phyloP scores from a whole-genome alignment of 2,888 invertebrate genomes.

The Gortyna flavago region DNA sequence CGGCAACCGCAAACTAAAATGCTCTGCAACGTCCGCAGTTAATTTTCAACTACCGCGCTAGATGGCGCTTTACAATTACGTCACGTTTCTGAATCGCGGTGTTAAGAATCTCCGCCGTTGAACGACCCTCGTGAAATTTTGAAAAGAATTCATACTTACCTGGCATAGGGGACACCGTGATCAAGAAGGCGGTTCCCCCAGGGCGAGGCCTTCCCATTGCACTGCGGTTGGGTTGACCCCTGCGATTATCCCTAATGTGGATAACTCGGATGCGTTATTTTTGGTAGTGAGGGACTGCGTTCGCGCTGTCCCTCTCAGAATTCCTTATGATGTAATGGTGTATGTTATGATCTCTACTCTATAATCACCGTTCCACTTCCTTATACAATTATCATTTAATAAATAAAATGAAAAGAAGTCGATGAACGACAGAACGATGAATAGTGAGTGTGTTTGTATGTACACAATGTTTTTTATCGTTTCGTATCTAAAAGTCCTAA shows the following conservation, averaged over 20 bases:
- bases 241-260: constrained; percentile 55
- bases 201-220: constrained; percentile 54
- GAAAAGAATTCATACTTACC: constrained; percentile 40
- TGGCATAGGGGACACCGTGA: constrained; percentile 53
- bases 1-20: background rate
- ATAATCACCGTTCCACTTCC: too few species aligned
- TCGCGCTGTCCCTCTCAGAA: constrained; percentile 44
- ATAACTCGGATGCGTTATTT: constrained; percentile 54
- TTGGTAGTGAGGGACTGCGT: constrained; percentile 51
- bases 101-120: constrained; percentile 43
- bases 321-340: too few species aligned
- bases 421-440: too few species aligned
- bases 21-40: background rate
- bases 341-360: too few species aligned
- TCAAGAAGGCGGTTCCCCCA: constrained; percentile 52
- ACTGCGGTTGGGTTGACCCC: constrained; percentile 52
- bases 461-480: background rate
- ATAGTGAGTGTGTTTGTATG: background rate
- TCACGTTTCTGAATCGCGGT: constrained; percentile 49
- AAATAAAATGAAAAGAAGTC: background rate
- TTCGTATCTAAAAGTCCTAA: background rate
- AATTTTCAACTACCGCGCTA: constrained; percentile 7
- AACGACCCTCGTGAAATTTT: constrained; percentile 24
- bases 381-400: too few species aligned
- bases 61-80: constrained; percentile 36